phyloP scores from a whole-genome alignment of 2,888 invertebrate genomes.

The Plebejus melissa region DNA sequence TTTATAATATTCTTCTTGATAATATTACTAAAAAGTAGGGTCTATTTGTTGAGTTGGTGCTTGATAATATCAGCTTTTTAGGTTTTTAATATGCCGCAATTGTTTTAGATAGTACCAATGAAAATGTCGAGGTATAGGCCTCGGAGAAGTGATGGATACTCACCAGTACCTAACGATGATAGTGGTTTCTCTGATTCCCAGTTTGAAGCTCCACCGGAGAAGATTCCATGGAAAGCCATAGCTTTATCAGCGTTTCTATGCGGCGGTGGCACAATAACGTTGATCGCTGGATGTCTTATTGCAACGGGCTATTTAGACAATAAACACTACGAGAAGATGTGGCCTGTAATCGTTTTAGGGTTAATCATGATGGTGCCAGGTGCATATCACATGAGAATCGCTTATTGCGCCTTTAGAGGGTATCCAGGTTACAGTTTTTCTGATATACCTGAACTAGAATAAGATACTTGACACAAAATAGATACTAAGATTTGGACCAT shows the following conservation, averaged over 20 bases:
- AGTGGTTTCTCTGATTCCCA: constrained; percentile 86
- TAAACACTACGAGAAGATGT: constrained; percentile 91
- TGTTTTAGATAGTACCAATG: constrained; percentile 27
- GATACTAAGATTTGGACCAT: not conserved
- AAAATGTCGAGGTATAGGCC: constrained; percentile 81
- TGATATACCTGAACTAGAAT: constrained; percentile 93
- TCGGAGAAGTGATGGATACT: constrained; percentile 81
- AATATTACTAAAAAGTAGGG: not conserved
- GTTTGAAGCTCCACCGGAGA: constrained; percentile 81
- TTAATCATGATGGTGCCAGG: constrained; percentile 94
- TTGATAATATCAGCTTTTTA: not conserved
- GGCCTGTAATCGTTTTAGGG: constrained; percentile 93
- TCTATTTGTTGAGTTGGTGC: not conserved
- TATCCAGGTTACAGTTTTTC: constrained; percentile 91
- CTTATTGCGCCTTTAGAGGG: constrained; percentile 90
- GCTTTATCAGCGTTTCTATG: constrained; percentile 86
- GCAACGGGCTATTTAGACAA: constrained; percentile 89
- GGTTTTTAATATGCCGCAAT: constrained; percentile 1
- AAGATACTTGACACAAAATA: constrained; percentile 29
- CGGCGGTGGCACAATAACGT: constrained; percentile 85
- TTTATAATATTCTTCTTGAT: not conserved
- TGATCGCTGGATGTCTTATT: constrained; percentile 88
- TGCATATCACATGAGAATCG: constrained; percentile 92
- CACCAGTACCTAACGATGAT: constrained; percentile 75
- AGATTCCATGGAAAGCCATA: constrained; percentile 92